phyloP scores from a whole-genome alignment of 1,140 invertebrate species.

The Drosophila kanapiae region DNA sequence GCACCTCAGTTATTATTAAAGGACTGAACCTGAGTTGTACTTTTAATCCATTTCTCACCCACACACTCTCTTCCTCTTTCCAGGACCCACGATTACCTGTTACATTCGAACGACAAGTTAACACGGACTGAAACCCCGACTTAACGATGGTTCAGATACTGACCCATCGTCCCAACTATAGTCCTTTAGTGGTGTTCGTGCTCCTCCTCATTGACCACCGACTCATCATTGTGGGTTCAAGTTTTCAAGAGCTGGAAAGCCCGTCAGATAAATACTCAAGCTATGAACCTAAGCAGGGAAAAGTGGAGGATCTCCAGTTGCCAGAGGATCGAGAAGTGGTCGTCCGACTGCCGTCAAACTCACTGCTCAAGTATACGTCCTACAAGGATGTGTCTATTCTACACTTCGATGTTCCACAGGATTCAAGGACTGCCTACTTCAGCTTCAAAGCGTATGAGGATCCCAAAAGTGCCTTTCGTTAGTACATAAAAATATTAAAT shows the following conservation, averaged over 20 bases:
- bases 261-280: slow-evolving; percentile 46
- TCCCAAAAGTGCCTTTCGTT: slow-evolving; percentile 82
- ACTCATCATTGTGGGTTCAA: slow-evolving; percentile 35
- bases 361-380: slow-evolving; percentile 78
- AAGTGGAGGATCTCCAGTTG: slow-evolving; percentile 58
- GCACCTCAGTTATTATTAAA: neutral
- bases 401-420: slow-evolving; percentile 77
- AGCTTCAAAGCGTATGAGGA: slow-evolving; percentile 83
- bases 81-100: slow-evolving; percentile 2
- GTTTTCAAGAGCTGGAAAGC: slow-evolving; percentile 59
- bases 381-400: slow-evolving; percentile 84
- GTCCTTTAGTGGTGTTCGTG: slow-evolving; percentile 30
- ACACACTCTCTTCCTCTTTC: neutral
- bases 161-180: slow-evolving; percentile 25
- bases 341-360: slow-evolving; percentile 81
- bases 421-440: slow-evolving; percentile 71
- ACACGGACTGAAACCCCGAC: slow-evolving; percentile 1
- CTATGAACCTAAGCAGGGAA: slow-evolving; percentile 56
- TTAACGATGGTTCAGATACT: slow-evolving; percentile 25
- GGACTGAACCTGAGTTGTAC: no score
- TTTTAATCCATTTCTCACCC: neutral
- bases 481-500: slow-evolving; percentile 30
- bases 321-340: slow-evolving; percentile 70
- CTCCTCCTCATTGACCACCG: slow-evolving; percentile 43
- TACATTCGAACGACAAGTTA: neutral